Base-by-base conservation (phyloP, 2,888 invertebrate genomes). In the Xestia ashworthii region DNA sequence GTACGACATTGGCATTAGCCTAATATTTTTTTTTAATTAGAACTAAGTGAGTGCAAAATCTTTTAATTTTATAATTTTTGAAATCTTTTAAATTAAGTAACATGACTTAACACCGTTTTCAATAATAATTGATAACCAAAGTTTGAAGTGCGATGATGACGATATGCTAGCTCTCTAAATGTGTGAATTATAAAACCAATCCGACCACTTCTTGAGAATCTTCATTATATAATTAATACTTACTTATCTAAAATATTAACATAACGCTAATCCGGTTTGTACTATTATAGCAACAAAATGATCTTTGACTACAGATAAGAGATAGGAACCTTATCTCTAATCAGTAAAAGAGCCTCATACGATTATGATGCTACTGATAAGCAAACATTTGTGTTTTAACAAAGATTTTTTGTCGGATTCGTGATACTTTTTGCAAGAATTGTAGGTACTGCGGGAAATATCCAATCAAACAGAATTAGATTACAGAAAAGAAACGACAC, bases 261-360 rank as follows among this genome's bases (percentile, higher is more conserved):
- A 62, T 64, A 58, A 25, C 5, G 22, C n/a, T 58, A 62, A 67
- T 78, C 72, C 48, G 48, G 69, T 85, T 80, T 66, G 16, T 22
- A 5, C 5, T 81, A 74, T 14, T 53, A 58, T 14, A 71, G 48
- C 16, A 80, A 79, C 69, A 41, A 41, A 71, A 67, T 68, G 62
- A 71, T 74, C 66, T 84, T 82, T 82, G 44, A 41, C 9, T 55
- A 48, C 8, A 44, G 78, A 86, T 68, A 12, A 65, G 22, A 67
- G 70, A 86, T 77, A 81, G 48, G 12, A 50, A n/a, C n/a, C 55
- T 12, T 55, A 55, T 55, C n/a, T 55, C n/a, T 41, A 50, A 58
- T 81, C 68, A 48, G 41, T 48, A 46, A 38, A 55, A 78, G 25
- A 58, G 44, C 38, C 3, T 38, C 32, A 66, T 76, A 48, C 41